Evolutionary conservation across 2,797 vertebrate species (phyloP), one percentile per base, ranked within the genome.

Genomic region (Trematomus bernacchii): DNA sequence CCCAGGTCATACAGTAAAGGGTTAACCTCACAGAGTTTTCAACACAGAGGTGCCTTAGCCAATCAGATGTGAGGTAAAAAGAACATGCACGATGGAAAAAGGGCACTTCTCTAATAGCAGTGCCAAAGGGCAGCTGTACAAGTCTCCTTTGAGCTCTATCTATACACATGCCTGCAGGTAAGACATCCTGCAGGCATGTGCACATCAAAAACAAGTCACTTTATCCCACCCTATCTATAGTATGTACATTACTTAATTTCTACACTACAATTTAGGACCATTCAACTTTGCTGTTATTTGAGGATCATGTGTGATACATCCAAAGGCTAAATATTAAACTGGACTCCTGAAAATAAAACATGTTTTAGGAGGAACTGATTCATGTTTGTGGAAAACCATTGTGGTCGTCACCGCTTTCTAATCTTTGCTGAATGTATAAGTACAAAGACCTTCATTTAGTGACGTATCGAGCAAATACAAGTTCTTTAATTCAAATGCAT

Each of bases 401-500:
- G 14, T 14, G 13, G 0, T 3, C 18, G 13, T 37, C 9, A 37
- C 12, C 4, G 3, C 14, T 37, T 2, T 12, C 18, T 14, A 19
- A 10, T 53, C 7, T 2, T 4, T 14, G 10, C 3, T 51, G 5
- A 19, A 54, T 18, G 8, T 40, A 51, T 15, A 48, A 27, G 57
- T 4, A 27, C 33, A 40, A 30, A 43, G 37, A 70, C 44, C 14
- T 70, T 61, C 16, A 64, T 58, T 72, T 23, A 10, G 51, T 14
- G 27, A 48, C 11, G 40, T 44, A 3, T 4, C 51, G 21, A 43
- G 11, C 16, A 53, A 59, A 61, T 1, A 12, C 4, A 10, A 43
- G 42, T 14, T 51, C 75, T 52, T 60, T 43, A 33, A 67, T 76
- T 72, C 55, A 37, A 61, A 16, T 27, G 27, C 33, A 66, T 81